Percentiles rank a stretch among this genome's conserved stretches.
Conservation (phyloP, 2,888 invertebrate genomes). For the Acrobasis consociella region DNA sequence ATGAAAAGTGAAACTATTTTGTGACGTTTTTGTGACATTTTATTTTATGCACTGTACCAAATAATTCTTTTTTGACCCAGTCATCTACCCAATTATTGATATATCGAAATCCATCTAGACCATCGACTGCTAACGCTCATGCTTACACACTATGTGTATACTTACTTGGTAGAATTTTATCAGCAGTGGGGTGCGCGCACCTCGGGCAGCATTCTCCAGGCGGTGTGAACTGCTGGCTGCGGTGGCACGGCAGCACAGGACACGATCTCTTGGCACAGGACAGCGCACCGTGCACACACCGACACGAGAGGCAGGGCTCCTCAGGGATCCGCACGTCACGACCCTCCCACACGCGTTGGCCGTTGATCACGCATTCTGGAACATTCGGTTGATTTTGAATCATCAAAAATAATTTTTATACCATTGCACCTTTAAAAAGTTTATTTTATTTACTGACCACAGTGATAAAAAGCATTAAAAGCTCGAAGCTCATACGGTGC, state of each 20-base stretch:
- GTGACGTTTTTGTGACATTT: no score
- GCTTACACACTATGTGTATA: constrained; percentile 23
- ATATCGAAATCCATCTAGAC: background rate
- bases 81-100: no score
- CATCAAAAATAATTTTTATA: no score
- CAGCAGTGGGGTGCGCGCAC: constrained; percentile 75
- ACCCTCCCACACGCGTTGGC: constrained; percentile 90
- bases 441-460: no score
- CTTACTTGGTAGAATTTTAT: constrained; percentile 75
- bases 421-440: no score
- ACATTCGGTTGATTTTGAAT: constrained; percentile 31
- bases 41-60: no score
- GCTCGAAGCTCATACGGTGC: no score
- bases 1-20: no score
- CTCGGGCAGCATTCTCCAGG: constrained; percentile 91
- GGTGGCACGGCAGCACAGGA: constrained; percentile 93
- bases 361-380: constrained; percentile 91
- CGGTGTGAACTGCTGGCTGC: constrained; percentile 85
- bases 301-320: constrained; percentile 93
- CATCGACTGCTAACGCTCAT: background rate
- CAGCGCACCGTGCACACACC: constrained; percentile 87
- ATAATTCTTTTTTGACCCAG: no score
- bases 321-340: constrained; percentile 91
- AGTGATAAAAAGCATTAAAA: no score
- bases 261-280: constrained; percentile 93